A percentile compares a stretch with the other conserved stretches of the same genome.
Evolutionary conservation across 2,888 invertebrate genomes (phyloP).

Genomic region (Choreutis nemorana): DNA sequence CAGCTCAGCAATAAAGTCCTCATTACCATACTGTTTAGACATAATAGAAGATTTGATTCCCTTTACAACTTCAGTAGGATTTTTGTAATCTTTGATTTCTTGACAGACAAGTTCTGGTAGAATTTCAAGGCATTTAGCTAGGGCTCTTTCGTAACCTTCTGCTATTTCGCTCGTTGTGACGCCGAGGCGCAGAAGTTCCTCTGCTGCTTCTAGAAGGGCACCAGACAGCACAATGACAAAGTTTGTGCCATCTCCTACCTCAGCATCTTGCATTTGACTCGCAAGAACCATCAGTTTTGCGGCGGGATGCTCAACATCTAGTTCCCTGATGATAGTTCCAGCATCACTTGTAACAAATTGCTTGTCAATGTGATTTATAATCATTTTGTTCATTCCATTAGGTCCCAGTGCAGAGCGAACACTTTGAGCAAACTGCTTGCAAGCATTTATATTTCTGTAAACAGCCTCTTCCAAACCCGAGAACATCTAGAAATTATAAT

Average conservation of each 20-base stretch:
- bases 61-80: constrained; percentile 74
- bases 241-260: constrained; percentile 99
- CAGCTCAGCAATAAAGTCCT: constrained; percentile 88
- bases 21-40: constrained; percentile 98
- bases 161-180: constrained; percentile 97
- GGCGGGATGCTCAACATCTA: constrained; percentile 98
- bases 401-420: constrained; percentile 97
- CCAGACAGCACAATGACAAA: constrained; percentile 96
- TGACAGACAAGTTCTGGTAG: constrained; percentile 82
- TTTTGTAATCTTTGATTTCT: constrained; percentile 74
- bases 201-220: constrained; percentile 89
- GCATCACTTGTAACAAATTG: constrained; percentile 99
- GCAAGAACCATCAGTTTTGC: constrained; percentile 96
- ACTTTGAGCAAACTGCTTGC: constrained; percentile 93
- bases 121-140: constrained; percentile 89
- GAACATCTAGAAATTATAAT: constrained; percentile 63
- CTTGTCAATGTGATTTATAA: constrained; percentile 98
- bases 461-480: constrained; percentile 98
- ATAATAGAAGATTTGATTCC: constrained; percentile 86
- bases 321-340: constrained; percentile 94
- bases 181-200: constrained; percentile 91
- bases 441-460: constrained; percentile 92
- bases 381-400: constrained; percentile 99
- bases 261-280: constrained; percentile 98
- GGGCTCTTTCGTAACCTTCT: constrained; percentile 92